These are phyloP conservation scores for Dipodomys stephensi DNA, from an alignment of 2,113 vertebrate species.

Conservation along the genomic window DNA sequence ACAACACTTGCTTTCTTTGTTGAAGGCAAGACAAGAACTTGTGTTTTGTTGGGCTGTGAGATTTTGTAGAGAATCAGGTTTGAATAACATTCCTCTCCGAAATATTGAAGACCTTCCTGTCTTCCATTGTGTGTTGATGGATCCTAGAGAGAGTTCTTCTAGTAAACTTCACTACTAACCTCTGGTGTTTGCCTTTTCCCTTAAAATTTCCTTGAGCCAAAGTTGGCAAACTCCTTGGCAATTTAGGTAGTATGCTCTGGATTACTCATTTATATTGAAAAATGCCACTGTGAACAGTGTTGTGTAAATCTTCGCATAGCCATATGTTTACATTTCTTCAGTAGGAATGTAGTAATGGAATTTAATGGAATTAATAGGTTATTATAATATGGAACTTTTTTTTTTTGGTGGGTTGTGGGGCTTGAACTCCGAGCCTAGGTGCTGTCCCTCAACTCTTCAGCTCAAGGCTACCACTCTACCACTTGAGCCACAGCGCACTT, in stretches of 20 bases:
- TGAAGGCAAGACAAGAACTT: constrained; percentile 29
- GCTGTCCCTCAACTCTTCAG: too few relatives aligned
- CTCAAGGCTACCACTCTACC: too few relatives aligned
- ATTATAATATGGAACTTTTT: not conserved
- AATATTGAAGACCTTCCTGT: not conserved
- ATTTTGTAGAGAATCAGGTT: not conserved
- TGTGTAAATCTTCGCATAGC: too few relatives aligned
- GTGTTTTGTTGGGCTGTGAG: constrained; percentile 14
- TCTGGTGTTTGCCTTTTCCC: not conserved
- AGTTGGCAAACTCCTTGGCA: not conserved
- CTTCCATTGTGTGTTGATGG: not conserved
- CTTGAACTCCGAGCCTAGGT: too few relatives aligned
- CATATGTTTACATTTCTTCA: too few relatives aligned
- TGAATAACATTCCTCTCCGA: not conserved
- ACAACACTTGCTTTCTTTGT: constrained; percentile 7
- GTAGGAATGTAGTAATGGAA: not conserved
- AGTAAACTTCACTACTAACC: not conserved
- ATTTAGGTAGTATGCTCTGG: not conserved
- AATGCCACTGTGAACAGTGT: not conserved
- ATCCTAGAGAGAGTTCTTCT: not conserved
- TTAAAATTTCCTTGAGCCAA: not conserved
- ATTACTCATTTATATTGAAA: not conserved
- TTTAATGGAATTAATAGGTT: not conserved
- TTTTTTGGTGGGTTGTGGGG: too few relatives aligned
- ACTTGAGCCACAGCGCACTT: too few relatives aligned